A percentile compares a stretch with the other conserved stretches of the same genome.
Evolutionary conservation across 2,888 invertebrate species (phyloP).

Genomic region (Timema podura): DNA sequence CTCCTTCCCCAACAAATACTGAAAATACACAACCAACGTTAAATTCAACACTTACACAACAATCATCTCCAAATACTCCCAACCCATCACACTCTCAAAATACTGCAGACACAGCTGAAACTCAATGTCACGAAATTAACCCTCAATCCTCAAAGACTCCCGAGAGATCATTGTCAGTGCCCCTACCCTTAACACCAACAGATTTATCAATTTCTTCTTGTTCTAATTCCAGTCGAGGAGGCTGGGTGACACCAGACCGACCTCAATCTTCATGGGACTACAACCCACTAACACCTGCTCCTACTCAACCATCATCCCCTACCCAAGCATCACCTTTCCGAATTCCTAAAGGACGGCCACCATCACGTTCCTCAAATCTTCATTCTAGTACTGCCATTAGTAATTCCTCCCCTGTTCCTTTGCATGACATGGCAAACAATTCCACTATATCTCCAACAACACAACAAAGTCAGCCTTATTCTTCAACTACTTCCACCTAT

Average conservation of each 20-base stretch:
- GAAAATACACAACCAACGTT: constrained; percentile 2
- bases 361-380: constrained; percentile 46
- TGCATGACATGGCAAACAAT: constrained; percentile 16
- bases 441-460: constrained; percentile 11
- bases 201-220: constrained; percentile 23
- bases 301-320: constrained; percentile 31
- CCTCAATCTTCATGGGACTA: constrained; percentile 27
- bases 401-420: constrained; percentile 9
- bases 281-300: constrained; percentile 30
- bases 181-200: constrained; percentile 21
- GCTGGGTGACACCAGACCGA: constrained; percentile 25
- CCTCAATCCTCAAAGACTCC: constrained; percentile 21
- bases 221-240: constrained; percentile 25
- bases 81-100: background rate
- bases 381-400: constrained; percentile 21
- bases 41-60: constrained; percentile 1
- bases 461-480: constrained; percentile 13
- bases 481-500: constrained; percentile 28
- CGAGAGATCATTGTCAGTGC: constrained; percentile 23
- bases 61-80: constrained; percentile 5
- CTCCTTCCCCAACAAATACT: constrained; percentile 19
- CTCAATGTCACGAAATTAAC: constrained; percentile 16
- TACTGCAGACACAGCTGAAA: background rate
- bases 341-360: constrained; percentile 61
- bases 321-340: constrained; percentile 53